Evolutionary conservation across 1,140 invertebrate genomes (phyloP).

Genomic region (Coenobita brevimanus): DNA sequence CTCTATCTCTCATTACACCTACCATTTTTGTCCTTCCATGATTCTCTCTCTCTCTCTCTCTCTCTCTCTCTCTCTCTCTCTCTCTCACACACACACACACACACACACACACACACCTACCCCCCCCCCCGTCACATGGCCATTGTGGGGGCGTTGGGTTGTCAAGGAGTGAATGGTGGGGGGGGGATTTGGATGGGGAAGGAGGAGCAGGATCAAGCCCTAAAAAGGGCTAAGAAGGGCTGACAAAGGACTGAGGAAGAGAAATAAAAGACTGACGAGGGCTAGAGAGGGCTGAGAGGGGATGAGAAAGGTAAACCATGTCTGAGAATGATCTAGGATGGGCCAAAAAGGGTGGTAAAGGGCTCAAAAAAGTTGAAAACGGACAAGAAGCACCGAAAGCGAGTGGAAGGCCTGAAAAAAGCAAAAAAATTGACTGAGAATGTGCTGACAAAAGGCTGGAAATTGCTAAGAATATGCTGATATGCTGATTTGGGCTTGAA

Average conservation of each 20-base stretch:
- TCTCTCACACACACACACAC: not conserved
- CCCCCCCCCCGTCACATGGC: not conserved
- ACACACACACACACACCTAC: slow-evolving; percentile 17
- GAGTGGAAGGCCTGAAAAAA: no score
- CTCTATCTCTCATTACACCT: no score
- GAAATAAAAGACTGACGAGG: not conserved
- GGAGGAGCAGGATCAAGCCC: not conserved
- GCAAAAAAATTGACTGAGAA: no score
- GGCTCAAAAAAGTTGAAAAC: not conserved
- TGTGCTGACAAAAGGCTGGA: no score
- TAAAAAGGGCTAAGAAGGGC: not conserved
- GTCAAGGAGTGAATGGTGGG: not conserved
- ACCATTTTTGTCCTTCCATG: no score
- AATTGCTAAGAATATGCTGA: no score
- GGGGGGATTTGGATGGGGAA: no score
- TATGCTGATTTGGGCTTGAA: no score
- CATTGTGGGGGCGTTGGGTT: not conserved
- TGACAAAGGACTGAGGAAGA: not conserved
- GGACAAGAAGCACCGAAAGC: no score
- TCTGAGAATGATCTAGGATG: not conserved
- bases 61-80: no score
- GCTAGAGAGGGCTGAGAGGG: no score
- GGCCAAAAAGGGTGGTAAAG: not conserved
- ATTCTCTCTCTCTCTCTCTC: no score
- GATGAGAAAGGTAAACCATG: not conserved